A percentile compares a stretch with the other conserved stretches of the same genome.
Evolutionary conservation across 2,113 vertebrate genomes (phyloP).

Genomic region (Orthonyx spaldingii): DNA sequence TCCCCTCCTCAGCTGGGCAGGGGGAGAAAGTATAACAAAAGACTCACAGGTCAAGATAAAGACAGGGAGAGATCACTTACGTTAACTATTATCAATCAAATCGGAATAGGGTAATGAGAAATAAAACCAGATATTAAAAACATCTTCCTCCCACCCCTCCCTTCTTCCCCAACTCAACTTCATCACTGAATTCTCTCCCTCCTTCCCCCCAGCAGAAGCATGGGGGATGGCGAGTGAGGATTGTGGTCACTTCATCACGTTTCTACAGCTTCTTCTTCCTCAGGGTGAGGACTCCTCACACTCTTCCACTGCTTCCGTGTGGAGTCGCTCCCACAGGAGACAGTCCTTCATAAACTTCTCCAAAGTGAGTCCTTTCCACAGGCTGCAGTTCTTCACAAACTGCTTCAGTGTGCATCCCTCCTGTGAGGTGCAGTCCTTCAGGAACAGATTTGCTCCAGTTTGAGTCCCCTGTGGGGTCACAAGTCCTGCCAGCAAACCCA

Average conservation of each 20-base stretch:
- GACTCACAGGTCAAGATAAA: not conserved
- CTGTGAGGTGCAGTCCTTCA: not conserved
- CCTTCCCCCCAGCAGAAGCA: not conserved
- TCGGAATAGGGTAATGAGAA: not conserved
- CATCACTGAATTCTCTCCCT: not conserved
- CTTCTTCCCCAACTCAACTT: not conserved
- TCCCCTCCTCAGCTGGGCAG: not conserved
- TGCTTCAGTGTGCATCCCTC: not conserved
- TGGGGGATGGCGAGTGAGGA: not conserved
- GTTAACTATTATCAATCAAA: not conserved
- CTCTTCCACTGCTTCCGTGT: not conserved
- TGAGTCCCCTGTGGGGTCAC: not conserved
- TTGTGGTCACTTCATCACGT: not conserved
- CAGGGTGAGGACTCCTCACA: not conserved
- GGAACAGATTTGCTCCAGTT: not conserved
- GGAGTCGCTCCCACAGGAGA: not conserved
- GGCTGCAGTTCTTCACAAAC: not conserved
- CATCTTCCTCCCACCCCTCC: not conserved
- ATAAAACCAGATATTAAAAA: not conserved
- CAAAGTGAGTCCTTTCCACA: not conserved
- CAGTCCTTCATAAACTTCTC: not conserved
- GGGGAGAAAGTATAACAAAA: fast-evolving
- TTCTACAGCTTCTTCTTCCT: not conserved
- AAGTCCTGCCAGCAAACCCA: not conserved
- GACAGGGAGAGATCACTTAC: not conserved